Conservation (phyloP, 2,113 vertebrate species). For the Peromyscus leucopus region DNA sequence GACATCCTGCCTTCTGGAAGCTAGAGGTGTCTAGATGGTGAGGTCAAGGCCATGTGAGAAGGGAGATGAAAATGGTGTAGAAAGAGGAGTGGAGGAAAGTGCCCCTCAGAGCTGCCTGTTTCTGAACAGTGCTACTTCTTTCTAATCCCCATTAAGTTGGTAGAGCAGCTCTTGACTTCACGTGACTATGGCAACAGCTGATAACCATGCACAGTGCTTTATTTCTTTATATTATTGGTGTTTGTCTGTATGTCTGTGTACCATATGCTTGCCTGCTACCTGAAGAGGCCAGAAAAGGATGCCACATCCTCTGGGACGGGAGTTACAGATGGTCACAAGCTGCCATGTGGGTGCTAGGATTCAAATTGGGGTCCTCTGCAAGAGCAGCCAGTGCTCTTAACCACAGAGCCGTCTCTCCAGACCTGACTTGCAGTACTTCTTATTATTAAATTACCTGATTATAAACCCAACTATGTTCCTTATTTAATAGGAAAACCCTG, state of each 20-base stretch:
- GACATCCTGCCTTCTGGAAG: neutral
- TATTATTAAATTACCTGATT: neutral
- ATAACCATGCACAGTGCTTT: neutral
- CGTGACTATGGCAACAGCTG: neutral
- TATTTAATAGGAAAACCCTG: neutral
- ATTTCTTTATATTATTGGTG: neutral
- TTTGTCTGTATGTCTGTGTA: neutral
- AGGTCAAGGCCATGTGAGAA: neutral
- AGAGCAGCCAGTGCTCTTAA: neutral
- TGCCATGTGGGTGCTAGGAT: neutral
- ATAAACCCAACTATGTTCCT: neutral
- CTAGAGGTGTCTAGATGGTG: neutral
- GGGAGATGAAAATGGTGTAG: too few species aligned
- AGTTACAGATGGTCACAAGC: neutral
- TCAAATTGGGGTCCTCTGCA: neutral
- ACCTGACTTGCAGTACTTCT: neutral
- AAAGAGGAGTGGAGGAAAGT: too few species aligned
- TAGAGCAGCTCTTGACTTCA: neutral
- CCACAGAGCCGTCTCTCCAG: neutral
- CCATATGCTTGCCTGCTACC: neutral
- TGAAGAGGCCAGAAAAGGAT: neutral
- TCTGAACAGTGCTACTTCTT: neutral
- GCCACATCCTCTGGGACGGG: neutral
- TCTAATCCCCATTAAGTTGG: neutral
- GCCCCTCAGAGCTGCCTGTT: neutral